Conservation (phyloP, 2,888 invertebrate species). For the Leucoptera coffeella region DNA sequence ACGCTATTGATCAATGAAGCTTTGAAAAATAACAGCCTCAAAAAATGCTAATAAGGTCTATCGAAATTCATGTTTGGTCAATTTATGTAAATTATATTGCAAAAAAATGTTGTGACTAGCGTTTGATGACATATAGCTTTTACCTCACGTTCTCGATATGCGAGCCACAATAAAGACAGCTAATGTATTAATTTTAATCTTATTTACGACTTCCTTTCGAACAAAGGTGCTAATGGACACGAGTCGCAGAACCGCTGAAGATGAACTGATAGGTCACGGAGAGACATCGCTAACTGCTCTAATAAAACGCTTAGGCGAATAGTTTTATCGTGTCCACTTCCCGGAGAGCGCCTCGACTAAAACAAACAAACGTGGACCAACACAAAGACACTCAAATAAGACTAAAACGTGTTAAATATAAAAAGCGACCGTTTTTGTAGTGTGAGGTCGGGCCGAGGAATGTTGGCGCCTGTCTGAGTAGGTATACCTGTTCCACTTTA, state of each 20-base stretch:
- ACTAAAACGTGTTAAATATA: slow-evolving; percentile 29
- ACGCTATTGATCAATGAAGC: no score
- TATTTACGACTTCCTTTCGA: slow-evolving; percentile 1
- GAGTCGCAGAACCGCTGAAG: slow-evolving; percentile 9
- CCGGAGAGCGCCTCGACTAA: slow-evolving; percentile 45
- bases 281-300: slow-evolving; percentile 43
- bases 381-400: slow-evolving; percentile 46
- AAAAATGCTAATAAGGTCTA: no score
- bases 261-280: slow-evolving; percentile 12
- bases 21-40: no score
- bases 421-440: slow-evolving; percentile 47
- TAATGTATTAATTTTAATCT: not conserved
- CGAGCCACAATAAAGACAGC: no score
- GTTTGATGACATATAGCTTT: no score
- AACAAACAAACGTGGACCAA: slow-evolving; percentile 40
- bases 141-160: no score
- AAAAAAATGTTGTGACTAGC: no score
- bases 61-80: no score
- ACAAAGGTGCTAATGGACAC: slow-evolving; percentile 26
- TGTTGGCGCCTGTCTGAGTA: slow-evolving; percentile 55
- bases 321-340: slow-evolving; percentile 48
- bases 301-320: slow-evolving; percentile 50
- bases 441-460: slow-evolving; percentile 52
- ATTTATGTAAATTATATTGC: no score
- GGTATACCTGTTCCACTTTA: slow-evolving; percentile 50